Conservation (phyloP, 2,888 invertebrate genomes). For the Serrognathus titanus region DNA sequence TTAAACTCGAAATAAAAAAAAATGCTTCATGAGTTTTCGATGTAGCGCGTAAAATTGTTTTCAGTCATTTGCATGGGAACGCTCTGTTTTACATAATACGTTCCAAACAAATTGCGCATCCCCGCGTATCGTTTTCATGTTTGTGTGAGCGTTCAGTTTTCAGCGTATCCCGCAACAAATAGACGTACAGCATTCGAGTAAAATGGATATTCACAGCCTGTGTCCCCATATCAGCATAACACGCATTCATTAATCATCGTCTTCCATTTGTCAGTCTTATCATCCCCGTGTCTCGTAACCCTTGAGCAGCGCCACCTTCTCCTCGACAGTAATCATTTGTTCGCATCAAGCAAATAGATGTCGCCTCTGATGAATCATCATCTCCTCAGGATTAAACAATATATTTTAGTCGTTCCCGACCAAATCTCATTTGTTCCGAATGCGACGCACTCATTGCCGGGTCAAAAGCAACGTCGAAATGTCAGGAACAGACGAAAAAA, state of each 20-base stretch:
- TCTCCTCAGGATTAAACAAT: slow-evolving; percentile 28
- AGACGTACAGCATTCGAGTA: not conserved
- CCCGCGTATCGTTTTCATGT: not conserved
- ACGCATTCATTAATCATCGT: slow-evolving; percentile 30
- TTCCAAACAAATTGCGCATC: not conserved
- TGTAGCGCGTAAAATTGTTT: not conserved
- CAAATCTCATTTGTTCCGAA: slow-evolving; percentile 25
- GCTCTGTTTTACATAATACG: too few species aligned
- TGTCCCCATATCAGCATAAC: slow-evolving; percentile 9
- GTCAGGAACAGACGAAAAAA: not conserved
- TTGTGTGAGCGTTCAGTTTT: not conserved
- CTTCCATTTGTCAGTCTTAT: slow-evolving; percentile 33
- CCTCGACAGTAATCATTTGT: slow-evolving; percentile 14
- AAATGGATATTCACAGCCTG: slow-evolving; percentile 1
- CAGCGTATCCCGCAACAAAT: not conserved
- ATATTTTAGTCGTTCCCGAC: slow-evolving; percentile 27
- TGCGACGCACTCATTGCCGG: not conserved
- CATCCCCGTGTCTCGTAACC: slow-evolving; percentile 15
- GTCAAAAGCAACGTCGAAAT: not conserved
- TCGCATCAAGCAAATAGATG: slow-evolving; percentile 13
- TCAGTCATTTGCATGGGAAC: not conserved
- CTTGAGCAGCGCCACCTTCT: slow-evolving; percentile 10
- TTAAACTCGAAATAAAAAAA: too few species aligned
- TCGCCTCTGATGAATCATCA: slow-evolving; percentile 12
- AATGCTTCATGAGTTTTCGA: too few species aligned